These are phyloP conservation scores for Bombus confusus DNA, from an alignment of 1,140 invertebrate species.

Conservation along the genomic window DNA sequence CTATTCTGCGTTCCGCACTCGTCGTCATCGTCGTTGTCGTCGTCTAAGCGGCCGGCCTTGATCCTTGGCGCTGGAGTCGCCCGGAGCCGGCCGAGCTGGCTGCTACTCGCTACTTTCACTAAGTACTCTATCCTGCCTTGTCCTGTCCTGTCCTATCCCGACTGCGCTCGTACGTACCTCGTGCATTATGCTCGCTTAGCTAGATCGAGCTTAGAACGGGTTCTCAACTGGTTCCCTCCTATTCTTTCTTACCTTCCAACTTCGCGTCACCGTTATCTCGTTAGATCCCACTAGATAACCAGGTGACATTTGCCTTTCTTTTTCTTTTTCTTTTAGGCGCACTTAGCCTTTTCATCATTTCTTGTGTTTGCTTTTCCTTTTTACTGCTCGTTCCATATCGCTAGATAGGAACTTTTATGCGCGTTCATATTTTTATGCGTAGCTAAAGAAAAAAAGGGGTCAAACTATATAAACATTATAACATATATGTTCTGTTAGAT, in stretches of 20 bases:
- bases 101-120: constrained; percentile 76
- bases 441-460: background rate
- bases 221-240: constrained; percentile 63
- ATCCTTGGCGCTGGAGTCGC: constrained; percentile 79
- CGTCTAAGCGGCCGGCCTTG: constrained; percentile 76
- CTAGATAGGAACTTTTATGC: background rate
- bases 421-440: background rate
- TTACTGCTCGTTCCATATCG: background rate
- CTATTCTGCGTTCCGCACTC: constrained; percentile 55
- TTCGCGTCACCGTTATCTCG: constrained; percentile 24
- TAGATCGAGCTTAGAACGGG: constrained; percentile 59
- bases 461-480: background rate
- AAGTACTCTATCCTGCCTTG: constrained; percentile 67
- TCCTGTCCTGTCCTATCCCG: constrained; percentile 56
- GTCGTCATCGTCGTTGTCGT: constrained; percentile 27
- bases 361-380: too few relatives aligned
- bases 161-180: constrained; percentile 47
- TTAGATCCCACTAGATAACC: constrained; percentile 32
- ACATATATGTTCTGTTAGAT: background rate
- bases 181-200: constrained; percentile 69
- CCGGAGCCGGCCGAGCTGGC: constrained; percentile 62
- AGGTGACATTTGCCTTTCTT: constrained; percentile 28
- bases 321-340: background rate
- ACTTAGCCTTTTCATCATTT: background rate
- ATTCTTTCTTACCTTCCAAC: constrained; percentile 10